Evolutionary conservation across 2,888 invertebrate species (phyloP).

Genomic region (Hedya salicella): DNA sequence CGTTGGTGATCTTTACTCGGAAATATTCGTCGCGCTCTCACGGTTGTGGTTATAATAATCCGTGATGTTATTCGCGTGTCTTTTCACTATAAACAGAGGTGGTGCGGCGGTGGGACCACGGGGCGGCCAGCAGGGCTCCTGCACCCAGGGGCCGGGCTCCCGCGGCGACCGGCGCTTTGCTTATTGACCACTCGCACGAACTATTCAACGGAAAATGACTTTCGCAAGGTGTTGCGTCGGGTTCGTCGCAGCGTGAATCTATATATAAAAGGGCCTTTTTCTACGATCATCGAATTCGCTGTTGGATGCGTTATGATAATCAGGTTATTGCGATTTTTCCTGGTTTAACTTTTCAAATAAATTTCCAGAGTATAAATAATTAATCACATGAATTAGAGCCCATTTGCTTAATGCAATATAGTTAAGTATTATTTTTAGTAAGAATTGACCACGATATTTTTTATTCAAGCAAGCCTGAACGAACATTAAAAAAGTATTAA

Average conservation of each 20-base stretch:
- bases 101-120: constrained; percentile 59
- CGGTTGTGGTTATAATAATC: constrained; percentile 68
- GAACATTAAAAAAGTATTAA: too few species aligned
- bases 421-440: too few species aligned
- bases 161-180: constrained; percentile 55
- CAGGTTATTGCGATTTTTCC: too few species aligned
- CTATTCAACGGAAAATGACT: constrained; percentile 60
- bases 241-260: constrained; percentile 29
- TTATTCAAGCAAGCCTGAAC: too few species aligned
- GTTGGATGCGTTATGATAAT: too few species aligned
- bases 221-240: constrained; percentile 52
- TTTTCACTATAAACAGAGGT: constrained; percentile 69
- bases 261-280: constrained; percentile 39
- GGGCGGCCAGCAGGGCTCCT: constrained; percentile 60
- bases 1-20: constrained; percentile 73
- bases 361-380: not conserved
- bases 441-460: too few species aligned
- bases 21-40: constrained; percentile 70
- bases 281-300: constrained; percentile 19
- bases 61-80: constrained; percentile 72
- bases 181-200: constrained; percentile 80
- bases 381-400: too few species aligned
- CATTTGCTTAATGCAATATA: too few species aligned
- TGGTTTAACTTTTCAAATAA: not conserved
- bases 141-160: constrained; percentile 73